These are phyloP conservation scores for Patiria miniata DNA, from an alignment of 35 echinoderm and acorn worm species.

Conservation along the genomic window DNA sequence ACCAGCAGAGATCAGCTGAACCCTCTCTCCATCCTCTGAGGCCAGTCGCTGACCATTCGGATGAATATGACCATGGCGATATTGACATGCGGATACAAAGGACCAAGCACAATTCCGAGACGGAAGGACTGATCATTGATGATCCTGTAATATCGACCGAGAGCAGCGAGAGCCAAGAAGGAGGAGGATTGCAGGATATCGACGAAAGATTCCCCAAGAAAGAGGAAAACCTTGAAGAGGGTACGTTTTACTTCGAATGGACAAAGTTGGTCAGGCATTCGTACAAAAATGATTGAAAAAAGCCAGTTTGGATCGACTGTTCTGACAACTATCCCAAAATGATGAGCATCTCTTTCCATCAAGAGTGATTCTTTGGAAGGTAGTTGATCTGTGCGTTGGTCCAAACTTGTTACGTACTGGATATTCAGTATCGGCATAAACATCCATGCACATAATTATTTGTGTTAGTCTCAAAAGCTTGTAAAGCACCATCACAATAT, in stretches of 20 bases:
- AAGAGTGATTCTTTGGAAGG: too few species aligned
- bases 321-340: too few species aligned
- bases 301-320: too few species aligned
- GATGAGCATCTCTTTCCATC: too few species aligned
- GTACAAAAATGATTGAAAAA: too few species aligned
- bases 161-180: not conserved
- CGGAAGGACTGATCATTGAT: not conserved
- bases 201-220: conserved; percentile 37
- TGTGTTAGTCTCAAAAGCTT: too few species aligned
- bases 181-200: not conserved
- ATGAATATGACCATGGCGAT: conserved; percentile 3
- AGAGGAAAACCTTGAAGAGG: not conserved
- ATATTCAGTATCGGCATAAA: too few species aligned
- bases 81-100: not conserved
- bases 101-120: conserved; percentile 1
- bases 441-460: too few species aligned
- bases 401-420: not conserved
- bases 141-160: not conserved
- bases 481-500: too few species aligned
- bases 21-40: not conserved
- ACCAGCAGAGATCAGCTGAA: not conserved
- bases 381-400: not conserved
- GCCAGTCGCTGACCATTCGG: not conserved
- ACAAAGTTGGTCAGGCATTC: too few species aligned
- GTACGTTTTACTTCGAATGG: too few species aligned